Base-by-base conservation (phyloP, 2,888 invertebrate genomes). In the Amphimallon solstitiale region DNA sequence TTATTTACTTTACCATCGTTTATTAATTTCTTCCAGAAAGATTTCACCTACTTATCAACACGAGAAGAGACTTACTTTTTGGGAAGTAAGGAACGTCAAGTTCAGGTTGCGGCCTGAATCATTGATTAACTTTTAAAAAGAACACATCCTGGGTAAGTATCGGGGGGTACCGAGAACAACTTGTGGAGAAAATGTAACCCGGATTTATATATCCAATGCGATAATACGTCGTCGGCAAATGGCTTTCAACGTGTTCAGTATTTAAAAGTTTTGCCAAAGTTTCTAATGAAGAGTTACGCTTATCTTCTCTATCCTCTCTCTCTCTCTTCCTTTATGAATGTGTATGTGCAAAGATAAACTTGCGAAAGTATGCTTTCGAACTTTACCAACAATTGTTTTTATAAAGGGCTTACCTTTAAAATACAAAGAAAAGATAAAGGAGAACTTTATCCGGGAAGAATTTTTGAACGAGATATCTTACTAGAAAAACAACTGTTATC, bases 211-310 rank as follows among this genome's bases (percentile, higher is more conserved):
- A 12, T 46, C 15, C 19, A 46, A 6, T 7, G 45, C 45, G 17
- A 46, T 46, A 46, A 46, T 46, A 46, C 19, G 10, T 46, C 19
- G 17, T 46, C 45, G 15, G 5, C 15, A 19, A 15, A 46, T 46
- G 19, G 45, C 45, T 46, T 46, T 19, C 45, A 46, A 46, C 45
- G 17, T 15, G 45, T 46, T 46, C 45, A 15, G 45, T 46, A 46
- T 46, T 46, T 46, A 17, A 46, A 46, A 46, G 17, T 46, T 46
- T 46, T 46, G n/a, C n/a, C n/a, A 19, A 15, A 46, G 17, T 46
- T 46, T 2, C 19, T 46, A 46, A 46, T 46, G 45, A 46, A 46
- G 45, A 46, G 19, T 46, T 17, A 46, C 17, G 45, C 19, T 46
- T 46, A 15, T 46, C 45, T 19, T n/a, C n/a, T n/a, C n/a, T n/a